phyloP scores from a whole-genome alignment of 2,888 invertebrate genomes.

The Zygaena filipendulae region DNA sequence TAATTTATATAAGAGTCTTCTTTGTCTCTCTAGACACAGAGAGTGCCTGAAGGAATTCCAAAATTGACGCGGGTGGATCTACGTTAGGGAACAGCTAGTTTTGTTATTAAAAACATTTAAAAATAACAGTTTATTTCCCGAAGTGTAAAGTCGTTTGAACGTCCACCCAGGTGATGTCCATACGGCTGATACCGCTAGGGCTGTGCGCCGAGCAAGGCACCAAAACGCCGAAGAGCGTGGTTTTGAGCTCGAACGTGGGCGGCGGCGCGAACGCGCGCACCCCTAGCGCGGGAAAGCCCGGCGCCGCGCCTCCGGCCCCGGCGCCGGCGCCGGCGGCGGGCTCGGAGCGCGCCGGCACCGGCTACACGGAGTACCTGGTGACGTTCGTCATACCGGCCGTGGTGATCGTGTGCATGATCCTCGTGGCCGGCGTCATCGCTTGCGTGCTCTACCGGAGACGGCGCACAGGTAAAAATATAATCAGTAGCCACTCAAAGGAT shows the following conservation, averaged over 20 bases:
- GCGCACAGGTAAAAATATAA: slow-evolving; percentile 87
- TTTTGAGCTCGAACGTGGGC: slow-evolving; percentile 23
- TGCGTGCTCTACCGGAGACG: slow-evolving; percentile 87
- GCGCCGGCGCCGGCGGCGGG: not conserved
- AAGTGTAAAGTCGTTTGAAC: too few species aligned
- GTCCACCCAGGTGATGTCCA: slow-evolving; percentile 75
- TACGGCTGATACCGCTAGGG: slow-evolving; percentile 70
- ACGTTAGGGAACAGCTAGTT: too few species aligned
- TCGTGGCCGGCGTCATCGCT: slow-evolving; percentile 88
- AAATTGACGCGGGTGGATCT: too few species aligned
- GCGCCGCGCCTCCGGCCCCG: too few species aligned
- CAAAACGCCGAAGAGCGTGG: slow-evolving; percentile 34
- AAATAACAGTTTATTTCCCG: too few species aligned
- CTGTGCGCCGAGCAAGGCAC: slow-evolving; percentile 64
- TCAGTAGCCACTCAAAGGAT: too few species aligned
- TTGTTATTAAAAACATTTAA: too few species aligned
- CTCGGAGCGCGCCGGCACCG: slow-evolving; percentile 16
- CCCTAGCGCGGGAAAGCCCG: slow-evolving; percentile 31
- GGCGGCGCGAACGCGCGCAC: slow-evolving; percentile 33
- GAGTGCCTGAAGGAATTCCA: too few species aligned
- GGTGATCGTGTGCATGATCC: slow-evolving; percentile 87
- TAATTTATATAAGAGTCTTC: too few species aligned
- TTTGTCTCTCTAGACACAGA: too few species aligned
- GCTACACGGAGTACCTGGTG: slow-evolving; percentile 70
- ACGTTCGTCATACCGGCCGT: slow-evolving; percentile 92